Percentiles rank a stretch among this genome's conserved stretches.
Conservation (phyloP, 2,797 vertebrate genomes). For the Semaprochilodus insignis region DNA sequence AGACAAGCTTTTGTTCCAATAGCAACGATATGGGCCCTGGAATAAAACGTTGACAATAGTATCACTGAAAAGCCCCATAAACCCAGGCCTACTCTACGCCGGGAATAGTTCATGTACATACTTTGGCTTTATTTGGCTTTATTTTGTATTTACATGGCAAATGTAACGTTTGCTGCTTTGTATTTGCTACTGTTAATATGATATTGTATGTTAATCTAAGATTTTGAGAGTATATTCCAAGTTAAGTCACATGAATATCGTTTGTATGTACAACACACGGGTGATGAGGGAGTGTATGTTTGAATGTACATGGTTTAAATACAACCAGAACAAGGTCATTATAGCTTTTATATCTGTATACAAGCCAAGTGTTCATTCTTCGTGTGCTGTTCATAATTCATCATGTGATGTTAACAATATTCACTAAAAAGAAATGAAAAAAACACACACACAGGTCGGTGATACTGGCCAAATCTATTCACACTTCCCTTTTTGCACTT, state of each 20-base stretch:
- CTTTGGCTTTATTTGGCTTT: neutral
- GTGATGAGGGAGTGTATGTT: neutral
- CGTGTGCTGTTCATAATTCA: neutral
- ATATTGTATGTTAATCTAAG: neutral
- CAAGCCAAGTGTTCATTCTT: conserved; percentile 1
- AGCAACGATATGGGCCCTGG: no score
- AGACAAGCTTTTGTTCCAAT: no score
- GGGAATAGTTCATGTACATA: no score
- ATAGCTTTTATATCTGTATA: neutral
- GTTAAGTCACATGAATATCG: neutral
- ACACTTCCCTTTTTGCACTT: neutral
- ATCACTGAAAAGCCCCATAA: neutral
- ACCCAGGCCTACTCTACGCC: neutral
- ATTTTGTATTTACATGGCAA: conserved; percentile 10
- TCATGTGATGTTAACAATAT: neutral
- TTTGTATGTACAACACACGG: conserved; percentile 9
- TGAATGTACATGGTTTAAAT: neutral
- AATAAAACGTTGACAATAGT: no score
- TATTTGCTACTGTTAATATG: neutral
- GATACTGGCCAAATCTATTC: neutral
- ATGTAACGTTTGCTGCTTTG: neutral
- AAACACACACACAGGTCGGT: neutral
- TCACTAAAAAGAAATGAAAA: neutral
- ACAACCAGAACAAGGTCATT: neutral
- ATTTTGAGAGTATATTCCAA: neutral